phyloP scores from a whole-genome alignment of 2,113 vertebrate species.

The Panurus biarmicus region DNA sequence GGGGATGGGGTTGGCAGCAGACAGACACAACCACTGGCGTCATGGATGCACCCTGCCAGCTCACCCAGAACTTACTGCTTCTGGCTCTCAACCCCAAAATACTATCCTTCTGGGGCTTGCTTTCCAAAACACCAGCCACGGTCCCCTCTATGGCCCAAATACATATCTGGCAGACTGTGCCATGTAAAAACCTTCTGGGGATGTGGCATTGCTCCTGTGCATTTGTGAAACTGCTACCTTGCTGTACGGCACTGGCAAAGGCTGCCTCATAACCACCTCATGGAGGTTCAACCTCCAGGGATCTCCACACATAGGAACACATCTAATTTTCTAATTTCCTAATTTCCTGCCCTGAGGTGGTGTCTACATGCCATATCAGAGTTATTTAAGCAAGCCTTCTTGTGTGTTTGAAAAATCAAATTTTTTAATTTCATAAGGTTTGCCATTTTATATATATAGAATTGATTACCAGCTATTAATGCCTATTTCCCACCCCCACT shows the following conservation, averaged over 20 bases:
- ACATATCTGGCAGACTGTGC: not conserved
- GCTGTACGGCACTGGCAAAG: rapidly evolving
- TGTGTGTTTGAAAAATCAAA: not conserved
- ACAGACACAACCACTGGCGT: rapidly evolving
- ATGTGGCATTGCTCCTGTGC: not conserved
- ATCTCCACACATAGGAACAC: rapidly evolving
- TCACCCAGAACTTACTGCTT: not conserved
- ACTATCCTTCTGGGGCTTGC: not conserved
- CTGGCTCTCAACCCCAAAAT: not conserved
- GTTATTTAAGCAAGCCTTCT: not conserved
- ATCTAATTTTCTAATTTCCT: not conserved
- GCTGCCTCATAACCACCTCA: not conserved
- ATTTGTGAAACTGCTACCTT: not conserved
- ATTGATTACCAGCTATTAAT: not conserved
- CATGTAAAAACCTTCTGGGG: not conserved
- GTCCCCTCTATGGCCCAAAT: rapidly evolving
- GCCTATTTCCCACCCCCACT: rapidly evolving
- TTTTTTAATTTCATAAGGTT: not conserved
- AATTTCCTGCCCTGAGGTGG: not conserved
- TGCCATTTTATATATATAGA: not conserved
- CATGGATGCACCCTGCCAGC: rapidly evolving
- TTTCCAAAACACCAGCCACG: not conserved
- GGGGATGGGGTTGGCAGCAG: not conserved
- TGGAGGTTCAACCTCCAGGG: rapidly evolving
- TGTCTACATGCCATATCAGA: not conserved